phyloP scores from a whole-genome alignment of 1,140 invertebrate genomes.

The Drosophila saltans region DNA sequence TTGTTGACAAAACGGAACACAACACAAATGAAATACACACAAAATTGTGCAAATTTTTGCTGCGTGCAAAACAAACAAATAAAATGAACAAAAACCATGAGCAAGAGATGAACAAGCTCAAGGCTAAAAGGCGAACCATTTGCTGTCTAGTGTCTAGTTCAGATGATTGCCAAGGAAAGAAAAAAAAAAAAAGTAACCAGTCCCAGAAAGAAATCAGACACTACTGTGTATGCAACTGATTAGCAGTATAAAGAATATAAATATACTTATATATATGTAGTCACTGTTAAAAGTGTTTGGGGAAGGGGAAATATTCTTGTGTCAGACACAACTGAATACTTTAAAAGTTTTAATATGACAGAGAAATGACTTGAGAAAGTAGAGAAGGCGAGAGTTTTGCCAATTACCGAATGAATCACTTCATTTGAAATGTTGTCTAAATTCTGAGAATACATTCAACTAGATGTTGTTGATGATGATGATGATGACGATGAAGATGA shows the following conservation, averaged over 20 bases:
- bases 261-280: too few species aligned
- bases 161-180: background rate
- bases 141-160: conserved; percentile 5
- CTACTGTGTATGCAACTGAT: too few species aligned
- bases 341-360: too few species aligned
- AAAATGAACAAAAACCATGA: background rate
- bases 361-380: too few species aligned
- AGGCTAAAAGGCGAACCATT: conserved; percentile 1
- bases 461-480: background rate
- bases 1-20: conserved; percentile 30
- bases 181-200: background rate
- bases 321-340: too few species aligned
- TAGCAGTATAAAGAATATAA: too few species aligned
- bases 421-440: background rate
- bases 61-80: conserved; percentile 36
- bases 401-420: background rate
- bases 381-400: too few species aligned
- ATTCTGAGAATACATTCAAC: background rate
- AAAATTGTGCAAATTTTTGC: conserved; percentile 28
- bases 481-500: background rate
- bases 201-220: background rate
- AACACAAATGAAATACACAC: conserved; percentile 6
- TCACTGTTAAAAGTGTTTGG: too few species aligned
- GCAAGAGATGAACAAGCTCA: conserved; percentile 1
- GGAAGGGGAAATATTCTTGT: too few species aligned